Evolutionary conservation across 2,888 invertebrate genomes (phyloP).

Genomic region (Philonicus albiceps): DNA sequence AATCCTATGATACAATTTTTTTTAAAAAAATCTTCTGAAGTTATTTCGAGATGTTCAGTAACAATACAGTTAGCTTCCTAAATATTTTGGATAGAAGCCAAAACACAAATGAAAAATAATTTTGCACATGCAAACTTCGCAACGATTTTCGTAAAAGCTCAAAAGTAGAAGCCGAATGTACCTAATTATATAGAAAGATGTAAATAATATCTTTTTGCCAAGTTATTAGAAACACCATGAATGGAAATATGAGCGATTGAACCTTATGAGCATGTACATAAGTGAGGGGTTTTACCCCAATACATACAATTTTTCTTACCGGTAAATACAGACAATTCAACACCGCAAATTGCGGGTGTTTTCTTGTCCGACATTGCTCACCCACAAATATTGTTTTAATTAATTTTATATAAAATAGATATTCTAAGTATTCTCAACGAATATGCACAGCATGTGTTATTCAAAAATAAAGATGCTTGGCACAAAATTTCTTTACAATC

Average conservation of each 20-base stretch:
- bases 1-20: background rate
- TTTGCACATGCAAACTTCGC: background rate
- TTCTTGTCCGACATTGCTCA: conserved; percentile 32
- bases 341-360: conserved; percentile 20
- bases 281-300: background rate
- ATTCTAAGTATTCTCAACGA: background rate
- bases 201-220: background rate
- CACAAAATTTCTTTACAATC: background rate
- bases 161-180: background rate
- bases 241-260: background rate
- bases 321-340: background rate
- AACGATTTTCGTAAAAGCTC: background rate
- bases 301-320: conserved; percentile 7
- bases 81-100: background rate
- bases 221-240: background rate
- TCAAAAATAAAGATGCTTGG: background rate
- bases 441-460: background rate
- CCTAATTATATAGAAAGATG: background rate
- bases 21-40: background rate
- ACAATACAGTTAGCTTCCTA: background rate
- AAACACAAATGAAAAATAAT: background rate
- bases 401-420: background rate
- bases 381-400: background rate
- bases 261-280: background rate
- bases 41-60: background rate